Evolutionary conservation across 2,888 invertebrate genomes (phyloP).

Genomic region (Zaprionus obscuricornis): DNA sequence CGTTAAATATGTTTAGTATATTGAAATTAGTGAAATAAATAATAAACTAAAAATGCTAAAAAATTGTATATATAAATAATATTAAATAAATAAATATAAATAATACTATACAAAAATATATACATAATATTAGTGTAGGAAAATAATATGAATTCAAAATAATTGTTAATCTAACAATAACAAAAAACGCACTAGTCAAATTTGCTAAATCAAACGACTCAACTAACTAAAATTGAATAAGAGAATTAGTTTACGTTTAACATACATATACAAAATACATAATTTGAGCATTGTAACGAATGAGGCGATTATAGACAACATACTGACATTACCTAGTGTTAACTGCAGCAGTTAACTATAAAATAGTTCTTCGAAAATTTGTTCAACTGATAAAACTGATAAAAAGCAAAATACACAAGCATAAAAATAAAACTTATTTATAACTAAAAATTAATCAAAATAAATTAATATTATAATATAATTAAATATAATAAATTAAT

Average conservation of each 20-base stretch:
- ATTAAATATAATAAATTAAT: slow-evolving; percentile 1
- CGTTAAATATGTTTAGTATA: slow-evolving; percentile 57
- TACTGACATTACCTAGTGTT: slow-evolving; percentile 35
- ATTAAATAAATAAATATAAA: not conserved
- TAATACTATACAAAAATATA: slow-evolving; percentile 1
- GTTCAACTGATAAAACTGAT: slow-evolving; percentile 28
- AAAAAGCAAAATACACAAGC: slow-evolving; percentile 1
- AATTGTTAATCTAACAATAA: slow-evolving; percentile 28
- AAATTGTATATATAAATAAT: slow-evolving; percentile 3
- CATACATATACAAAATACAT: not conserved
- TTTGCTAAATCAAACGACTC: slow-evolving; percentile 47
- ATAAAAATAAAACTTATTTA: not conserved
- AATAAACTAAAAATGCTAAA: slow-evolving; percentile 1
- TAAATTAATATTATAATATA: not conserved
- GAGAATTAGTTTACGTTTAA: not conserved
- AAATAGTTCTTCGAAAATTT: slow-evolving; percentile 38
- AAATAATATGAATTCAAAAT: no score
- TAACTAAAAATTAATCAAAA: not conserved
- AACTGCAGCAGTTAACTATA: slow-evolving; percentile 48
- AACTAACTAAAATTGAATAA: slow-evolving; percentile 32
- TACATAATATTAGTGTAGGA: no score
- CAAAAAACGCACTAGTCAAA: slow-evolving; percentile 41
- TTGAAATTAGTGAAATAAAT: slow-evolving; percentile 20
- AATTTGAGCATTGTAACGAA: no score
- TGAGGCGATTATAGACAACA: slow-evolving; percentile 1